Conservation (phyloP, 2,797 vertebrate genomes). For the Thalassophryne amazonica region DNA sequence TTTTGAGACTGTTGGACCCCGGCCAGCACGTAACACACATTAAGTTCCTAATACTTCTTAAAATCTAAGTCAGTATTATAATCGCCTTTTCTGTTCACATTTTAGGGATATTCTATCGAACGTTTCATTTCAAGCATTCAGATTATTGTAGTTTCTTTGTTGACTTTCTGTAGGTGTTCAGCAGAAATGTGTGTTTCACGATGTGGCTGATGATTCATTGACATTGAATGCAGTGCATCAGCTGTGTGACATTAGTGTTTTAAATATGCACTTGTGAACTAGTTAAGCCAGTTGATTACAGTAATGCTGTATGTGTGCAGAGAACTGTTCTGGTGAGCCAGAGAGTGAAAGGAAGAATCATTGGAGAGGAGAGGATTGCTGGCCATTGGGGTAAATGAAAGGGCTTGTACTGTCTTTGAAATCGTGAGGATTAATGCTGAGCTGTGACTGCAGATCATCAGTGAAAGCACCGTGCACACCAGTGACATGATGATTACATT, state of each 20-base stretch:
- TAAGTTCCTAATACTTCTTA: too few species aligned
- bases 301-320: neutral
- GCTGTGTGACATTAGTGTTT: neutral
- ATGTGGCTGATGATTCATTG: constrained; percentile 32
- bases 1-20: too few species aligned
- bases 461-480: constrained; percentile 7
- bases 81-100: too few species aligned
- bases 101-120: too few species aligned
- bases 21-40: too few species aligned
- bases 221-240: constrained; percentile 3
- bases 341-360: constrained; percentile 5
- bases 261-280: neutral
- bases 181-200: neutral
- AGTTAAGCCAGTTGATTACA: constrained; percentile 6
- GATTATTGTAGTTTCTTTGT: too few species aligned
- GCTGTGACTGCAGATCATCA: constrained; percentile 7
- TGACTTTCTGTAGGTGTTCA: neutral
- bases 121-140: too few species aligned
- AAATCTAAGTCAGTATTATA: too few species aligned
- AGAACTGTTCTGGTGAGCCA: constrained; percentile 14
- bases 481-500: constrained; percentile 28
- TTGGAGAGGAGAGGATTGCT: constrained; percentile 12
- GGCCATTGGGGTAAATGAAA: constrained; percentile 36
- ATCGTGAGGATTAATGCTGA: constrained; percentile 35
- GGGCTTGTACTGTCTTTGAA: constrained; percentile 41